Conservation (phyloP, 2,113 vertebrate species). For the Corythaixoides concolor region DNA sequence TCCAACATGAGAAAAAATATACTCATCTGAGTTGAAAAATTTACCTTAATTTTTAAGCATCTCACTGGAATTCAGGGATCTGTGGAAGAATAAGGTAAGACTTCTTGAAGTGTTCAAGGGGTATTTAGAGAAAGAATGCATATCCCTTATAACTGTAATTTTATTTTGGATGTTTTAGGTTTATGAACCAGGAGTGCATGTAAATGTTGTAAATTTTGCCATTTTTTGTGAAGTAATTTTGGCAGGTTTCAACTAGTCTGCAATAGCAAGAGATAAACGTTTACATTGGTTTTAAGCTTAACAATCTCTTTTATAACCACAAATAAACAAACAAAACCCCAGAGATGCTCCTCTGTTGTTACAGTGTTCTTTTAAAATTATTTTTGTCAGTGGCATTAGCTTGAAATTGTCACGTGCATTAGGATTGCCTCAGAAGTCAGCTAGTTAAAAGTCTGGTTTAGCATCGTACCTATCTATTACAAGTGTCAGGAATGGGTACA, state of each 20-base stretch:
- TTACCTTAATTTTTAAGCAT: constrained; percentile 2
- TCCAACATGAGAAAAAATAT: background rate
- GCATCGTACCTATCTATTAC: background rate
- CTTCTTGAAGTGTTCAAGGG: background rate
- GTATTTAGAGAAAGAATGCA: background rate
- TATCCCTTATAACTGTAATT: background rate
- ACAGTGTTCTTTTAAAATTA: background rate
- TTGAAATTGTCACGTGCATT: background rate
- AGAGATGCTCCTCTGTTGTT: background rate
- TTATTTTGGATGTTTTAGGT: background rate
- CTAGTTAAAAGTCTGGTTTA: background rate
- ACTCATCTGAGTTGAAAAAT: background rate
- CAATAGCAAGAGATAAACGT: background rate
- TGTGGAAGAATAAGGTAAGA: background rate
- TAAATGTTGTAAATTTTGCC: background rate
- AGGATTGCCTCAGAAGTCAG: background rate
- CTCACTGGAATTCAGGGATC: constrained; percentile 3
- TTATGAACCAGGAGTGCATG: background rate
- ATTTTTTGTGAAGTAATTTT: background rate
- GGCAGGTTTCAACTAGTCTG: background rate
- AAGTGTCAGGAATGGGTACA: background rate
- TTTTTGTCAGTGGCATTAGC: background rate
- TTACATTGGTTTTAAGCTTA: background rate
- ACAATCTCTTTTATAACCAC: background rate
- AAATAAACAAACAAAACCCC: background rate